A percentile compares a stretch with the other conserved stretches of the same genome.
Evolutionary conservation across 2,797 vertebrate genomes (phyloP).

Genomic region (Takifugu rubripes): DNA sequence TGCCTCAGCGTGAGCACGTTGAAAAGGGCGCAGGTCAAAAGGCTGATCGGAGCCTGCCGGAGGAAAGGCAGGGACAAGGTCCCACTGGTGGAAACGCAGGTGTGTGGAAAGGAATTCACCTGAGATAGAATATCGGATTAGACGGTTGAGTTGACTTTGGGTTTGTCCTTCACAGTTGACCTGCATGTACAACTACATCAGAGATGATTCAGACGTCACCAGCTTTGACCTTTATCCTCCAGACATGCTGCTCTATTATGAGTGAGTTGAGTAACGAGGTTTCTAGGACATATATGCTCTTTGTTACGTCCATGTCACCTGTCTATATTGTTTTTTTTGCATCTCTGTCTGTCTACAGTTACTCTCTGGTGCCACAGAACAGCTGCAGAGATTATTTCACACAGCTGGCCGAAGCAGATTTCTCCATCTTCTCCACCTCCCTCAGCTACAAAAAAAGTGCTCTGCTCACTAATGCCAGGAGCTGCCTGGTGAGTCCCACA

Average conservation of each 20-base stretch:
- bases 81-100: conserved; percentile 69
- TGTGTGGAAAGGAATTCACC: conserved; percentile 23
- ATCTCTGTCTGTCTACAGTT: conserved; percentile 42
- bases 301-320: background rate
- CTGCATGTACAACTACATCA: conserved; percentile 75
- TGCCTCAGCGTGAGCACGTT: conserved; percentile 58
- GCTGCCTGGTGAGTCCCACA: conserved; percentile 66
- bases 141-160: too few relatives aligned
- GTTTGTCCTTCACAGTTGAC: conserved; percentile 60
- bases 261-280: conserved; percentile 52
- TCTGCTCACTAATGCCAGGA: conserved; percentile 59
- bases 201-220: background rate
- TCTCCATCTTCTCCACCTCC: conserved; percentile 59
- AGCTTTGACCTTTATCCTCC: conserved; percentile 59
- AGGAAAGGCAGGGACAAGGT: conserved; percentile 43
- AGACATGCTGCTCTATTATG: conserved; percentile 74
- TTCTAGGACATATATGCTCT: background rate
- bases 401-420: conserved; percentile 63
- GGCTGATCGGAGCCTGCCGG: conserved; percentile 63
- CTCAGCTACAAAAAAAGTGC: conserved; percentile 48
- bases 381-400: conserved; percentile 67
- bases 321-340: background rate
- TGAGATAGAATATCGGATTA: background rate
- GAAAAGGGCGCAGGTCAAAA: conserved; percentile 21
- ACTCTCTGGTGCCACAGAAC: conserved; percentile 49